Conservation (phyloP, 1,140 invertebrate species). For the Anastrepha obliqua region DNA sequence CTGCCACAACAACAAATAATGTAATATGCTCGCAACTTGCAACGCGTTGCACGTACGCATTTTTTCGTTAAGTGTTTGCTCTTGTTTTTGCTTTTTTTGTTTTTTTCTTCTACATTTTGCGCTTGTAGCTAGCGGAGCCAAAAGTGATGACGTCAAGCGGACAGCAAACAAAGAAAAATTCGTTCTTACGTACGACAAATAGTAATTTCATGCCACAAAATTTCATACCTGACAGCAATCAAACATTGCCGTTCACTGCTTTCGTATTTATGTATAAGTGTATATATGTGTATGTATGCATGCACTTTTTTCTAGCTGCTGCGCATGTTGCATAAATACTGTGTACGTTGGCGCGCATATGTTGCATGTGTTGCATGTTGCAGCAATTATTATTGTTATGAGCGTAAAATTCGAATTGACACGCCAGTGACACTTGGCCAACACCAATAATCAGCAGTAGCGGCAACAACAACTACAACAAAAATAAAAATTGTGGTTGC, state of each 20-base stretch:
- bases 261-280: background rate
- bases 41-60: constrained; percentile 13
- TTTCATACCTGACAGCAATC: constrained; percentile 10
- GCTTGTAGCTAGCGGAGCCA: too few relatives aligned
- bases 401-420: constrained; percentile 54
- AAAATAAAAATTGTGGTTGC: background rate
- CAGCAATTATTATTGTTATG: constrained; percentile 40
- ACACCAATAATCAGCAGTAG: constrained; percentile 38
- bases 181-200: background rate
- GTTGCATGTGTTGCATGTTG: constrained; percentile 28
- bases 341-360: background rate
- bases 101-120: background rate
- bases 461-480: constrained; percentile 25
- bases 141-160: too few relatives aligned
- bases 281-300: background rate
- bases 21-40: background rate
- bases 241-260: background rate
- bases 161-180: background rate
- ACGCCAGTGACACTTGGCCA: constrained; percentile 53
- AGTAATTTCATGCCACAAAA: constrained; percentile 25
- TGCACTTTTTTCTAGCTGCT: background rate
- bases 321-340: background rate
- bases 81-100: background rate
- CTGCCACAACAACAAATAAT: background rate
- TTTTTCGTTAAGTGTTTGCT: background rate